These are phyloP conservation scores for Campoletis sonorensis DNA, from an alignment of 1,140 invertebrate species.

Conservation along the genomic window DNA sequence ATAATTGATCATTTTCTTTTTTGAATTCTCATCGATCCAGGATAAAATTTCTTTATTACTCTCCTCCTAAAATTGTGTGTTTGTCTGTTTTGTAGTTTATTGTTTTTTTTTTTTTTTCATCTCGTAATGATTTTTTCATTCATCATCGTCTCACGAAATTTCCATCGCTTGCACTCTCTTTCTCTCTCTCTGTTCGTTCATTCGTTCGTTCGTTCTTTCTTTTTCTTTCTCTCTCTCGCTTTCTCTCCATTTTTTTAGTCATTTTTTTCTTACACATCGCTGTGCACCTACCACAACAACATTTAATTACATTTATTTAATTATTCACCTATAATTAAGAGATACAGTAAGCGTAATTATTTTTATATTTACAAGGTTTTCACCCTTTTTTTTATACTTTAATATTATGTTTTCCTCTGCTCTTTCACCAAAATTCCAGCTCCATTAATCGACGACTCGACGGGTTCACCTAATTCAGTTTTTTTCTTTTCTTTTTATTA, in stretches of 20 bases:
- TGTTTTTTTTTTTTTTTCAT: conserved; percentile 56
- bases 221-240: conserved; percentile 46
- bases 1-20: conserved; percentile 4
- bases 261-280: conserved; percentile 72
- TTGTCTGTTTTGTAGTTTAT: conserved; percentile 65
- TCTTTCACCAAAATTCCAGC: conserved; percentile 20
- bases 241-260: conserved; percentile 60
- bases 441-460: conserved; percentile 17
- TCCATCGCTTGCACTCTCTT: conserved; percentile 50
- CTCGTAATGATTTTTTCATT: conserved; percentile 63
- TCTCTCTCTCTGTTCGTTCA: conserved; percentile 59
- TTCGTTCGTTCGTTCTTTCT: neutral
- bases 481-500: conserved; percentile 53
- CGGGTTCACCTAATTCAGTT: conserved; percentile 54
- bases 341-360: conserved; percentile 78
- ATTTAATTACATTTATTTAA: conserved; percentile 77
- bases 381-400: conserved; percentile 62
- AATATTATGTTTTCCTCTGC: conserved; percentile 44
- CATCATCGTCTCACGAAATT: conserved; percentile 55
- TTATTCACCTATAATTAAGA: conserved; percentile 76
- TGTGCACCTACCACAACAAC: conserved; percentile 77
- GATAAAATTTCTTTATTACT: conserved; percentile 77
- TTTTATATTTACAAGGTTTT: conserved; percentile 74
- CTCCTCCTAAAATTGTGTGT: conserved; percentile 72
- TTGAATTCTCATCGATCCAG: conserved; percentile 60